Percentiles rank a stretch among this genome's conserved stretches.
Evolutionary conservation across 2,888 invertebrate genomes (phyloP).

Genomic region (Hypolimnas misippus): DNA sequence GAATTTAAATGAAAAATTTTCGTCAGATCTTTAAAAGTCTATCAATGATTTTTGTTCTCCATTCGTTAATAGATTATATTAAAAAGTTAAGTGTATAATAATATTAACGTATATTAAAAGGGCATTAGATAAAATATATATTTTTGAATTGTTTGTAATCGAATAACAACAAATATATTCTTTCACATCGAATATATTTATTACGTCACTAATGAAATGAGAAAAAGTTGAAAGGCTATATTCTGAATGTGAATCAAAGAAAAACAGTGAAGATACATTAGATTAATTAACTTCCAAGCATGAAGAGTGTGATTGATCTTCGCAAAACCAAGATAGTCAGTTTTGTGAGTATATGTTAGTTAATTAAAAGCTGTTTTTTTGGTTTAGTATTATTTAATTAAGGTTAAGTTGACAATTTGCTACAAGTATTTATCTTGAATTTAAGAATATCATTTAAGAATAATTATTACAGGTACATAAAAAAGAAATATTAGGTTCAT

Average conservation of each 20-base stretch:
- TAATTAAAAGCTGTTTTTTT: not conserved
- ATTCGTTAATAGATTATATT: too few species aligned
- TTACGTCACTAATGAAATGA: conserved; percentile 10
- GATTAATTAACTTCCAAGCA: conserved; percentile 22
- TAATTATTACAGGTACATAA: too few species aligned
- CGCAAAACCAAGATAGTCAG: conserved; percentile 1
- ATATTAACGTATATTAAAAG: too few species aligned
- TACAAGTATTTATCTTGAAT: too few species aligned
- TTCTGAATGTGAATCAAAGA: conserved; percentile 14
- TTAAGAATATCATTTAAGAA: too few species aligned
- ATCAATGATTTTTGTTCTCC: not conserved
- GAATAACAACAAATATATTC: not conserved
- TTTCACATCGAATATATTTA: conserved; percentile 9
- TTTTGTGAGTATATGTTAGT: not conserved
- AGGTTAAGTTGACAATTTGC: too few species aligned
- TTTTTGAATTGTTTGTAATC: conserved; percentile 12
- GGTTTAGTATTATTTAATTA: too few species aligned
- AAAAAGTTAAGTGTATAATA: too few species aligned
- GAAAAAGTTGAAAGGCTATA: conserved; percentile 14
- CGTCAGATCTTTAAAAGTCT: conserved; percentile 4
- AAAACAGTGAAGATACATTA: conserved; percentile 22
- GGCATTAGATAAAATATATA: too few species aligned
- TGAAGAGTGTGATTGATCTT: conserved; percentile 7
- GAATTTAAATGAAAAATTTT: conserved; percentile 3
- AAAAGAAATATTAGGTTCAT: too few species aligned